A percentile compares a stretch with the other conserved stretches of the same genome.
Evolutionary conservation across 2,113 vertebrate genomes (phyloP).

Genomic region (Mormyrus iriodes): DNA sequence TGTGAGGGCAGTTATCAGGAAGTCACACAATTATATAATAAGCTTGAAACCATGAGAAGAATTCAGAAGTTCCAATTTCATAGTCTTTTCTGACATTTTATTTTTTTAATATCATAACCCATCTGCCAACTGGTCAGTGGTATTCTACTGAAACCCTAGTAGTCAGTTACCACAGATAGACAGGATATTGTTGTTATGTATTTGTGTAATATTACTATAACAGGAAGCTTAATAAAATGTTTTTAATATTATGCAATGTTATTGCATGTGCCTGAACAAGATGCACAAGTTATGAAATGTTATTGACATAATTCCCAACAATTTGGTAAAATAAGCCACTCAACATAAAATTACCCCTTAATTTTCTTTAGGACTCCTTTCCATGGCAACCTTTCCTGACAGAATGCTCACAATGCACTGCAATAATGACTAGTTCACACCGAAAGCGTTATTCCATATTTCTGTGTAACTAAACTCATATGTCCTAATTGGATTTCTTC

Average conservation of each 20-base stretch:
- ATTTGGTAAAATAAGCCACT: background rate
- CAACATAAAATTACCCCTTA: background rate
- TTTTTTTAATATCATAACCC: background rate
- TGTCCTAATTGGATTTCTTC: background rate
- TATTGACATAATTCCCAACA: background rate
- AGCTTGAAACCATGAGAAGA: background rate
- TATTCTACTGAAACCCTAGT: background rate
- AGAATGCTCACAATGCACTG: background rate
- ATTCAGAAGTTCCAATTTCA: background rate
- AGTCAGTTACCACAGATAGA: background rate
- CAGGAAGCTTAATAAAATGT: background rate
- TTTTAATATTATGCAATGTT: constrained; percentile 1
- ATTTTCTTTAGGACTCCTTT: background rate
- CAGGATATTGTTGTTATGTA: background rate
- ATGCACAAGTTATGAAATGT: background rate
- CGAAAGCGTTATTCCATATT: background rate
- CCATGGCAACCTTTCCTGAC: background rate
- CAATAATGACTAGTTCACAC: background rate
- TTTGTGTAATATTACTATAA: background rate
- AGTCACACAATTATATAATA: background rate
- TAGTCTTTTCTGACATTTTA: background rate
- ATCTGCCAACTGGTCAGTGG: background rate
- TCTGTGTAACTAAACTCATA: background rate
- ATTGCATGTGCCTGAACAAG: background rate
- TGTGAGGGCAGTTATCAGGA: background rate